These are phyloP conservation scores for Drosophila lutescens DNA, from an alignment of 2,888 invertebrate genomes.

Conservation along the genomic window DNA sequence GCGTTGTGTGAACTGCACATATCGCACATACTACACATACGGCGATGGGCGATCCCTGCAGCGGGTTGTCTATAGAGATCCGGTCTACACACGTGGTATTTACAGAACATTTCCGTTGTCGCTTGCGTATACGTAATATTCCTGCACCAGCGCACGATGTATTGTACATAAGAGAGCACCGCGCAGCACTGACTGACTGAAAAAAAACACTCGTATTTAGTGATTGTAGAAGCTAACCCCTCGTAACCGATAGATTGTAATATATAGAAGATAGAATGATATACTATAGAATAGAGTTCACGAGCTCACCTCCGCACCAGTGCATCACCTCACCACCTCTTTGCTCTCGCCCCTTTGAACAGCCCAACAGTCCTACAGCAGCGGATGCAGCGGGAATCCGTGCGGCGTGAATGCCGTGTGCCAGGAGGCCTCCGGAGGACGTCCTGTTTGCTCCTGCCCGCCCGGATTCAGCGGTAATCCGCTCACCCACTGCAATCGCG, in stretches of 20 bases:
- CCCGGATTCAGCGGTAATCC: conserved; percentile 93
- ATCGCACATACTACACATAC: conserved; percentile 80
- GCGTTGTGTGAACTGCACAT: conserved; percentile 80
- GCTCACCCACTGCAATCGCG: conserved; percentile 88
- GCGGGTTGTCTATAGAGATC: conserved; percentile 74
- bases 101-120: conserved; percentile 24
- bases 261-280: neutral
- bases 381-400: conserved; percentile 86
- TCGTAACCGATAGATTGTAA: neutral
- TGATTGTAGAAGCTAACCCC: conserved; percentile 3
- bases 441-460: conserved; percentile 92
- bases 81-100: conserved; percentile 79
- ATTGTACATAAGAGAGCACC: conserved; percentile 16
- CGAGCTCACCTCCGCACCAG: conserved; percentile 11
- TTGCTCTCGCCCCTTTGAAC: neutral
- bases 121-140: conserved; percentile 1
- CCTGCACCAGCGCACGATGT: conserved; percentile 20
- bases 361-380: conserved; percentile 56
- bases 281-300: no score
- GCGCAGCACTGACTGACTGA: neutral
- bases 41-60: conserved; percentile 77
- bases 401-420: conserved; percentile 90
- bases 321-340: conserved; percentile 38
- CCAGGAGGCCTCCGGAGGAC: conserved; percentile 87
- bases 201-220: neutral